Evolutionary conservation across 1,140 invertebrate species (phyloP), one percentile per base, ranked within the genome.

Genomic region (Protaetia brevitarsis): DNA sequence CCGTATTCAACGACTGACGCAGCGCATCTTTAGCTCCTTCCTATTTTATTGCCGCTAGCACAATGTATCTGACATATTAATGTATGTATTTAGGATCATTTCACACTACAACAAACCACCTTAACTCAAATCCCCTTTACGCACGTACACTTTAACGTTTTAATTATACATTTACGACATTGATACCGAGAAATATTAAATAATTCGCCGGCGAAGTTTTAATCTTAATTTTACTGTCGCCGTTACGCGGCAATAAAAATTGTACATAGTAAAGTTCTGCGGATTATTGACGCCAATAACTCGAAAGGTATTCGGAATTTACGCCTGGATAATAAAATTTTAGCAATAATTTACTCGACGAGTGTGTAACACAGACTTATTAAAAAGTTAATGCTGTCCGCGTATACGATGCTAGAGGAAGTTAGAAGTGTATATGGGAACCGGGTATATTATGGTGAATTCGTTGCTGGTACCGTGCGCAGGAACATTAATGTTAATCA

Each of bases 271-370:
- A 10, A 19, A 51, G 41, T 51, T 51, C 41, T 5, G 6, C 16
- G 41, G 41, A 51, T 51, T 51, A 51, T 51, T 51, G 41, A 23
- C 41, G 41, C 41, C 41, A 51, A 51, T 51, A 51, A 51, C 16
- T 21, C 41, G 41, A 51, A 51, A 23, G 34, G 41, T 51, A 51
- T 51, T 51, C 26, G 26, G 26, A 23, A 8, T 51, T 51, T 51
- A 51, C 16, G 41, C 41, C 41, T 51, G 41, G 16, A 51, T 51
- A 51, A 51, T 51, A 51, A 51, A 51, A 51, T 51, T 51, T 51
- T 51, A 51, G 41, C 41, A 51, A 51, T 51, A 51, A 51, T 51
- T 51, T 51, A 51, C 19, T 51, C 41, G 16, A 8, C 11, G 41
- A 51, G 19, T 51, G 19, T 51, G 41, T 51, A 51, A 51, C 6